Evolutionary conservation across 1,140 invertebrate genomes (phyloP).

Genomic region (Trachymyrmex cornetzi): DNA sequence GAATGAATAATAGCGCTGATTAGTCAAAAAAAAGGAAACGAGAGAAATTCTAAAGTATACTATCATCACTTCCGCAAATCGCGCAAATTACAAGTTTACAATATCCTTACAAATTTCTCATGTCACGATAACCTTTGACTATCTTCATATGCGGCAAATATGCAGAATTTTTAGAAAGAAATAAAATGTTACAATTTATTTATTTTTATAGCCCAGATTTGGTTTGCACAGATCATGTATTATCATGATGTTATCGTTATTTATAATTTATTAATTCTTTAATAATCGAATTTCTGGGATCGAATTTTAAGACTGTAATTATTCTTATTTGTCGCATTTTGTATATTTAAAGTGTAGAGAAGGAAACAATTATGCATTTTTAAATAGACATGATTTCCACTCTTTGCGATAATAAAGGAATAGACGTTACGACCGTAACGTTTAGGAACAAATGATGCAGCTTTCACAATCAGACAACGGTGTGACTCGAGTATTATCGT

Average conservation of each 20-base stretch:
- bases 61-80: neutral
- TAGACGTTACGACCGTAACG: neutral
- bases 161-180: too few species aligned
- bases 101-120: neutral
- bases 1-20: neutral
- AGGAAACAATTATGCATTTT: neutral
- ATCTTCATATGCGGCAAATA: neutral
- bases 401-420: neutral
- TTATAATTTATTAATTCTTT: neutral
- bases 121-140: neutral
- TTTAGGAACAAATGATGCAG: neutral
- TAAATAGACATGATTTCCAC: neutral
- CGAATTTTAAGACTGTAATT: neutral
- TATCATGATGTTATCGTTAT: neutral
- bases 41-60: neutral
- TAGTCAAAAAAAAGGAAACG: neutral
- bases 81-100: neutral
- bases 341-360: too few species aligned
- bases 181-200: neutral
- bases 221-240: neutral
- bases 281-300: neutral
- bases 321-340: neutral
- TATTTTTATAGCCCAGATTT: constrained; percentile 4
- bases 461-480: neutral
- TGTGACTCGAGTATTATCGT: neutral